Percentiles rank a stretch among this genome's conserved stretches.
Conservation (phyloP, 2,797 vertebrate genomes). For the Acipenser oxyrinchus region DNA sequence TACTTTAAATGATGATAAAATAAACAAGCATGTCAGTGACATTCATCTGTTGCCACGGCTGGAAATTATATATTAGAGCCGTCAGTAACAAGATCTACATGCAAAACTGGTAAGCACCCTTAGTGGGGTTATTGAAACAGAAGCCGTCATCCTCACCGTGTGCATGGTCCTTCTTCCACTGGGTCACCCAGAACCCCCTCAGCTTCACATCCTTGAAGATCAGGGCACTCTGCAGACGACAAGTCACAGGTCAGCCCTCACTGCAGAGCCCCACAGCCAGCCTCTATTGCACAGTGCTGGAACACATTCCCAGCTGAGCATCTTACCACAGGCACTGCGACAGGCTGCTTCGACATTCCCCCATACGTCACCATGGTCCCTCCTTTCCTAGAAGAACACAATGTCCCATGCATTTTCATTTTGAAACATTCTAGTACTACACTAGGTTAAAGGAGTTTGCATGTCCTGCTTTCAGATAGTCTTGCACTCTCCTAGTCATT, state of each 20-base stretch:
- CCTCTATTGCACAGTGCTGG: background rate
- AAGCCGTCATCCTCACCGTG: conserved; percentile 52
- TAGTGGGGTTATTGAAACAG: too few relatives aligned
- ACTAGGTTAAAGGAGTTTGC: too few relatives aligned
- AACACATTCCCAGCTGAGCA: background rate
- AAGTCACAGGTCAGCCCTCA: background rate
- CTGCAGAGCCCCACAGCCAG: background rate
- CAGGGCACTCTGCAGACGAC: conserved; percentile 68
- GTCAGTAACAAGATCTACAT: too few relatives aligned
- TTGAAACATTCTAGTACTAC: too few relatives aligned
- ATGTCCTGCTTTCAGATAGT: too few relatives aligned
- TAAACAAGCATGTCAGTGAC: too few relatives aligned
- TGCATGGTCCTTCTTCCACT: conserved; percentile 74
- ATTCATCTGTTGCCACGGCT: too few relatives aligned
- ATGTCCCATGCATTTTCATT: too few relatives aligned
- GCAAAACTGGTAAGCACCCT: too few relatives aligned
- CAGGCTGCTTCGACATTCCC: conserved; percentile 89
- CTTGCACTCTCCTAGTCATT: too few relatives aligned
- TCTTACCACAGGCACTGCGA: conserved; percentile 83
- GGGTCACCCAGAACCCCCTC: conserved; percentile 87
- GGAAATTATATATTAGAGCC: too few relatives aligned
- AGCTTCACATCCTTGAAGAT: conserved; percentile 87
- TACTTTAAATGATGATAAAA: too few relatives aligned
- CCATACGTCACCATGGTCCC: conserved; percentile 94
- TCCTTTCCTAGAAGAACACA: conserved; percentile 52